Evolutionary conservation across 2,888 invertebrate species (phyloP), one percentile per base, ranked within the genome.

Genomic region (Blastobasis adustella): DNA sequence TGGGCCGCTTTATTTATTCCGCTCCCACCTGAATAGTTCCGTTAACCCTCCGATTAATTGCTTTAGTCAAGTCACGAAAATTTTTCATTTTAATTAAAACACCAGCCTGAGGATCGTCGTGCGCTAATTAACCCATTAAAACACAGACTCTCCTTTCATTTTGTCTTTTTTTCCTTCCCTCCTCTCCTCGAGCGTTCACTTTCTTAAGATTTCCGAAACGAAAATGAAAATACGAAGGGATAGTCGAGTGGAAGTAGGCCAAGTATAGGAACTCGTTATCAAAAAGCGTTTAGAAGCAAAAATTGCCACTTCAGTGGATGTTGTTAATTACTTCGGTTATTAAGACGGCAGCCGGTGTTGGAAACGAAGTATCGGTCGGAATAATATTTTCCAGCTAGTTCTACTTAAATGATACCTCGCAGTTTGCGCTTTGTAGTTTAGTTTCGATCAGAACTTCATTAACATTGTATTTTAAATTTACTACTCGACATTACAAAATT

Each of bases 71-170:
- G 85, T 86, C 83, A 85, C 85, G 85, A 83, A 82, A 79, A 75
- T 82, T 86, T 86, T 86, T 83, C 83, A 84, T 85, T 87, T 87
- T 87, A 86, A 87, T 87, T 87, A 87, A 86, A 85, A 76, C 79
- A 66, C 76, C 76, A 66, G 79, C 81, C 76, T 78, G 76, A 70
- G 86, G 79, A 85, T 87, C 84, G 82, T 71, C 73, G 76, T 23
- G 23, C 23, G 79, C 87, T 87, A 87, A 88, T 88, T 87, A 85
- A 86, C 85, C 85, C 85, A 87, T 88, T 87, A 87, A 84, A 87
- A 86, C 78, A 80, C 81, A 79, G 83, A 78, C 76, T 85, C 79
- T 73, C 67, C 75, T 79, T 80, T 78, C 76, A 76, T 87, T 83
- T 74, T 76, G 75, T 79, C 76, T 82, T 82, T 83, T 53, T 82